phyloP scores from a whole-genome alignment of 2,797 vertebrate genomes.

The Picus viridis region DNA sequence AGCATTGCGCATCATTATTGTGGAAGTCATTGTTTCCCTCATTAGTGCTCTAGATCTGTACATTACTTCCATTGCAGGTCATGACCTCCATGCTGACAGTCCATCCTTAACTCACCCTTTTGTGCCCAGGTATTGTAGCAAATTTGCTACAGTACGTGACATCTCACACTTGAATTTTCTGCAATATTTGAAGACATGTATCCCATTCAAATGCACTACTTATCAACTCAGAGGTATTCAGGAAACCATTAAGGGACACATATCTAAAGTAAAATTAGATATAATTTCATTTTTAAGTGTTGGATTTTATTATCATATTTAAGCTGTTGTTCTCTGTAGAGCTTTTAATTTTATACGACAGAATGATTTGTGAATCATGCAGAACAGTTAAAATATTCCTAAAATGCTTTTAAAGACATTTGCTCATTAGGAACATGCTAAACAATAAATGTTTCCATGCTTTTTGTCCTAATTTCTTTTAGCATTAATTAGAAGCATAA shows the following conservation, averaged over 20 bases:
- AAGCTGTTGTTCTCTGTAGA: slow-evolving; percentile 44
- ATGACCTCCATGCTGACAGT: slow-evolving; percentile 68
- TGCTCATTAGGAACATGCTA: neutral
- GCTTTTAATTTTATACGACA: slow-evolving; percentile 59
- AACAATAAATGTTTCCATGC: neutral
- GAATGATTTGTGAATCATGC: neutral
- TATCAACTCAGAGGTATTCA: slow-evolving; percentile 69
- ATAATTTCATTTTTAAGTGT: slow-evolving; percentile 62
- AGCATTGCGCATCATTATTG: slow-evolving; percentile 76
- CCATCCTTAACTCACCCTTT: slow-evolving; percentile 76
- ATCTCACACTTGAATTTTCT: slow-evolving; percentile 73
- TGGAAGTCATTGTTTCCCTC: slow-evolving; percentile 78
- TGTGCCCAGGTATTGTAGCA: slow-evolving; percentile 74
- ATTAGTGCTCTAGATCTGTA: slow-evolving; percentile 76
- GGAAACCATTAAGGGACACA: slow-evolving; percentile 63
- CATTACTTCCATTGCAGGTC: slow-evolving; percentile 75
- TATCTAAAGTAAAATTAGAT: slow-evolving; percentile 61
- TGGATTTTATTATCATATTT: slow-evolving; percentile 64
- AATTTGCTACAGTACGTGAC: slow-evolving; percentile 73
- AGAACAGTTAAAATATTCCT: neutral
- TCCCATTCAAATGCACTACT: slow-evolving; percentile 74
- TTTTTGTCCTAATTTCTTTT: neutral
- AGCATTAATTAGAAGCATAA: neutral
- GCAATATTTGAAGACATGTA: slow-evolving; percentile 73
- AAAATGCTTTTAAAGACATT: neutral